Evolutionary conservation across 2,797 vertebrate genomes (phyloP), one percentile per base, ranked within the genome.

Genomic region (Stomatorhinus walkeri): DNA sequence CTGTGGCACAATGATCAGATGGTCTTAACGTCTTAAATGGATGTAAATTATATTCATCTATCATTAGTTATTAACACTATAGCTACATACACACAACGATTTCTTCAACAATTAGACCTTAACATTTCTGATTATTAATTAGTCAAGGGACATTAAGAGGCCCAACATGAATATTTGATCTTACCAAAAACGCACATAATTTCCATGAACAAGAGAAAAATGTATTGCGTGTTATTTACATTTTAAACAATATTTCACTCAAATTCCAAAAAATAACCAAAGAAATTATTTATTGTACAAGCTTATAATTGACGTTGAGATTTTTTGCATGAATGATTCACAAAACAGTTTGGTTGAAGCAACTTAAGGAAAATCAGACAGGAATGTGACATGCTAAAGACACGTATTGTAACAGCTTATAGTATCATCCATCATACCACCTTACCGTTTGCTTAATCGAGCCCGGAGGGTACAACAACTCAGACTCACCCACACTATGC

Each of bases 11-110:
- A 97, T 95, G 95, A 96, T 96, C 96, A 96, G 96, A 98, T 96
- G 97, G 96, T 97, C 95, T 97, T 95, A 94, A 95, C 94, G 96
- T 95, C 96, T 96, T 94, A 96, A 98, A 99, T 97, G 94, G 97
- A 99, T 98, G 97, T 96, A 96, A 98, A 99, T 98, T 97, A 95
- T 97, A 98, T 98, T 98, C 96, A 96, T 97, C 96, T 95, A 97
- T 97, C 96, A 93, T 97, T 96, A 95, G 95, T 97, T 98, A 98
- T 97, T 98, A 98, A 94, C 95, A 97, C 93, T 95, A 93, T 94
- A 93, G 95, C 95, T 96, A 96, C 95, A 97, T 96, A 96, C 96
- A 85, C 96, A 96, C 95, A 94, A 94, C 92, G 93, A 96, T 97
- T 97, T 97, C 96, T 95, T 92, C 94, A 97, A 98, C 96, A 98